Evolutionary conservation across 2,797 vertebrate species (phyloP).

Genomic region (Balearica regulorum): DNA sequence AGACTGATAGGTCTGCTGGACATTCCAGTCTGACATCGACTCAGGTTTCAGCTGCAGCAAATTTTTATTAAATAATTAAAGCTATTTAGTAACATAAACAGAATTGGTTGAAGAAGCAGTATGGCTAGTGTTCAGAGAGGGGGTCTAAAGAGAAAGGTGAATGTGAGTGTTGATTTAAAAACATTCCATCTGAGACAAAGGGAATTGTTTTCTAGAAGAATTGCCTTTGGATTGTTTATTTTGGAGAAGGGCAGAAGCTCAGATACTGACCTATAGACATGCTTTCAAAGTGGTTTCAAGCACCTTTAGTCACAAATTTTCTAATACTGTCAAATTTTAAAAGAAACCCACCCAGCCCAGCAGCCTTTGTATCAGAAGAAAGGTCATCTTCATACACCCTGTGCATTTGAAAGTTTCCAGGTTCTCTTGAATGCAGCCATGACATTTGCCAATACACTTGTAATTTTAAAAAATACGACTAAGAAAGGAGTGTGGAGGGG

Average conservation of each 20-base stretch:
- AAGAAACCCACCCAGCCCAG: background rate
- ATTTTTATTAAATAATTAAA: background rate
- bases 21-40: background rate
- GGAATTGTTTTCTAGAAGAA: background rate
- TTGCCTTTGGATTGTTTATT: background rate
- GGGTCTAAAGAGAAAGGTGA: background rate
- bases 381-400: background rate
- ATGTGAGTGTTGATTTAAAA: background rate
- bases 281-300: background rate
- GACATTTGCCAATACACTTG: slow-evolving; percentile 11
- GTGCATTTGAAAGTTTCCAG: background rate
- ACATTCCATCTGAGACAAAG: background rate
- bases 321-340: background rate
- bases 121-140: background rate
- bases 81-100: background rate
- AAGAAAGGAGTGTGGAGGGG: background rate
- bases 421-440: background rate
- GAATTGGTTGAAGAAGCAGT: background rate
- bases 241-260: background rate
- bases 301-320: background rate
- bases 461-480: slow-evolving; percentile 3
- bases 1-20: background rate
- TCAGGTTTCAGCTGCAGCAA: background rate
- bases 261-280: background rate
- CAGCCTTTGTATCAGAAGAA: background rate